These are phyloP conservation scores for Drosophila teissieri DNA, from an alignment of 1,140 invertebrate species.

Conservation along the genomic window DNA sequence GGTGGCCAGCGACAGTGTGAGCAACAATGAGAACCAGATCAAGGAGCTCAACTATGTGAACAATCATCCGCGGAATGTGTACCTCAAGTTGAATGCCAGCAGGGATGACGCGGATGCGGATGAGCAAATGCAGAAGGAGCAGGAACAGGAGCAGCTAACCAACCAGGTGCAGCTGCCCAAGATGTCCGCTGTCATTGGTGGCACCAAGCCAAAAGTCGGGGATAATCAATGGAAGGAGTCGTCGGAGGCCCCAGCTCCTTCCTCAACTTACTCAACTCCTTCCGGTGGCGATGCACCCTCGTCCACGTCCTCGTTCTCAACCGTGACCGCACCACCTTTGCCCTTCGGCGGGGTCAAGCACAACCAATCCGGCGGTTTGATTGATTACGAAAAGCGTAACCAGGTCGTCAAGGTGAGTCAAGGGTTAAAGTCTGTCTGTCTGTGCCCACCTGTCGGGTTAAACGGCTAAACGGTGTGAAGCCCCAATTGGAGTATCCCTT, in stretches of 20 bases:
- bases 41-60: constrained; percentile 78
- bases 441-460: background rate
- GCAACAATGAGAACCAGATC: constrained; percentile 75
- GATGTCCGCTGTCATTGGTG: constrained; percentile 43
- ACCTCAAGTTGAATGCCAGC: constrained; percentile 38
- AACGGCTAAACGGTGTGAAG: background rate
- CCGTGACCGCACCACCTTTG: constrained; percentile 12
- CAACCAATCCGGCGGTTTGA: constrained; percentile 46
- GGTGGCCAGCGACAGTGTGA: constrained; percentile 82
- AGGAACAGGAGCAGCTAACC: constrained; percentile 17
- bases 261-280: background rate
- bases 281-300: background rate
- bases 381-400: constrained; percentile 77
- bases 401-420: constrained; percentile 78
- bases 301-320: background rate
- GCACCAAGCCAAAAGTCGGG: background rate
- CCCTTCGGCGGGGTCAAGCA: constrained; percentile 43
- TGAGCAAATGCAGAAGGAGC: constrained; percentile 11
- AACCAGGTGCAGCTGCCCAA: constrained; percentile 41
- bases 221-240: constrained; percentile 30
- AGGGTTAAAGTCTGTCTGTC: constrained; percentile 11
- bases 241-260: background rate
- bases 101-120: background rate
- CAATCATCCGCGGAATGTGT: constrained; percentile 74
- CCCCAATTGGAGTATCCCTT: constrained; percentile 49